phyloP scores from a whole-genome alignment of 2,113 vertebrate species.

The Gymnarchus niloticus region DNA sequence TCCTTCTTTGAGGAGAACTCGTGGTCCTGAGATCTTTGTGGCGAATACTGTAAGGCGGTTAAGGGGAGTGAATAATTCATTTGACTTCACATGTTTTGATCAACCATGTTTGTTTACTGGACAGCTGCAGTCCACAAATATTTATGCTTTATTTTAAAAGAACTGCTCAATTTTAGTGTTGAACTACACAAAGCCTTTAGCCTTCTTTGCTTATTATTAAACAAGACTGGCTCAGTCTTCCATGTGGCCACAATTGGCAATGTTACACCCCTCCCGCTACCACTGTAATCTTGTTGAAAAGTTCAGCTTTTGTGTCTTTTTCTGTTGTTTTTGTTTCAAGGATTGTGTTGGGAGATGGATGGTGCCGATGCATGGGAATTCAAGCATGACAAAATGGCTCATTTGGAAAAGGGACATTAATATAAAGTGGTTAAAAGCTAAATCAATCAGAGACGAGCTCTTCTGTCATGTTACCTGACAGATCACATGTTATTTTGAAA shows the following conservation, averaged over 20 bases:
- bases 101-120: slow-evolving; percentile 13
- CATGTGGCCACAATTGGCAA: neutral
- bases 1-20: neutral
- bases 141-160: slow-evolving; percentile 2
- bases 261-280: neutral
- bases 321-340: neutral
- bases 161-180: neutral
- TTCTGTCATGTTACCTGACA: neutral
- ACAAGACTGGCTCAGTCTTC: neutral
- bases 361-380: neutral
- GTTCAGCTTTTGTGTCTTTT: neutral
- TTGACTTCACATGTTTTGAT: slow-evolving; percentile 19
- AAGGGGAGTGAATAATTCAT: slow-evolving; percentile 6
- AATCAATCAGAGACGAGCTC: neutral
- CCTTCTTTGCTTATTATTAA: neutral
- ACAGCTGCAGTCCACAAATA: slow-evolving; percentile 9
- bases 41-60: neutral
- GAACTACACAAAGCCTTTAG: neutral
- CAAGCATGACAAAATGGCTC: neutral
- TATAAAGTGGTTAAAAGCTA: neutral
- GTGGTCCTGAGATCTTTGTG: neutral
- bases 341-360: neutral
- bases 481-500: neutral
- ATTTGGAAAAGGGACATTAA: neutral
- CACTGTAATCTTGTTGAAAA: neutral